phyloP scores from a whole-genome alignment of 2,888 invertebrate species.

The Limnephilus auricula region DNA sequence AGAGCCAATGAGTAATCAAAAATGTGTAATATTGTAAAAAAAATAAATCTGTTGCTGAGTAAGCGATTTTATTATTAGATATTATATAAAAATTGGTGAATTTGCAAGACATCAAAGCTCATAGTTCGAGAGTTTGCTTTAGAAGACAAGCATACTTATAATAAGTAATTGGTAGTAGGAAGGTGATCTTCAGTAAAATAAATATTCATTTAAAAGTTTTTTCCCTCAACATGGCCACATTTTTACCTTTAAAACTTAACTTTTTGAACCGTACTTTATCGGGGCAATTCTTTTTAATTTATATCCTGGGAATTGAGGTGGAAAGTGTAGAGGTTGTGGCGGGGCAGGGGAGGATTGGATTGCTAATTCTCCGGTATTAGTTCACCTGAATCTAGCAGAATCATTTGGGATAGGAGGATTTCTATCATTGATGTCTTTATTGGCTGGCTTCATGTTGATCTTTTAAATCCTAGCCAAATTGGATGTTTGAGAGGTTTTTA shows the following conservation, averaged over 20 bases:
- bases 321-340: not conserved
- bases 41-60: too few species aligned
- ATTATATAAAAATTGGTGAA: not conserved
- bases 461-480: too few species aligned
- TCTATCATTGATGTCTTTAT: not conserved
- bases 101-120: not conserved
- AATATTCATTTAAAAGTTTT: not conserved
- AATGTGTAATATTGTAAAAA: too few species aligned
- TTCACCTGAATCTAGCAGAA: not conserved
- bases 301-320: not conserved
- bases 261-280: conserved; percentile 4
- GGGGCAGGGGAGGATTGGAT: not conserved
- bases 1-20: too few species aligned
- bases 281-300: conserved; percentile 4
- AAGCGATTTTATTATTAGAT: too few species aligned
- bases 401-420: too few species aligned
- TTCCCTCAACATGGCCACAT: not conserved
- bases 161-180: not conserved
- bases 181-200: not conserved
- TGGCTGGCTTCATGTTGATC: not conserved
- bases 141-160: not conserved
- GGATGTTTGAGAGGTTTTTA: too few species aligned
- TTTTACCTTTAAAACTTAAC: not conserved
- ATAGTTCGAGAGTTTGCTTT: not conserved
- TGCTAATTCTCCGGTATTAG: not conserved